These are phyloP conservation scores for Corydoras maculifer DNA, from an alignment of 2,113 vertebrate species.

Conservation along the genomic window DNA sequence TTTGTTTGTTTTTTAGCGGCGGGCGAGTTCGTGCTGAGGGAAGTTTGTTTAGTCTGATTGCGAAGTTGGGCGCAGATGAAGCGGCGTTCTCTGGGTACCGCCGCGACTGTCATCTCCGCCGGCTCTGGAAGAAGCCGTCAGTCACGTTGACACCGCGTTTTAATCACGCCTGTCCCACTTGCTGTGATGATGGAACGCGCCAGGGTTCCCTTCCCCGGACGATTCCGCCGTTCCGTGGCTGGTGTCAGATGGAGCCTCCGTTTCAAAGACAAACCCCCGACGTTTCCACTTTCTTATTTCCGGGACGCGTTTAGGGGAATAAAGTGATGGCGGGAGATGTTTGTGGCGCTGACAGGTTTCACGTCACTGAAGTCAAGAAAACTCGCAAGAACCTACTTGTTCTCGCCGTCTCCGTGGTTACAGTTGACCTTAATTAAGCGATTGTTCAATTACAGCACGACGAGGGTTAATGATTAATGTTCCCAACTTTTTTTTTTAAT, in stretches of 20 bases:
- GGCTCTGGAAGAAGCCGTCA: slow-evolving; percentile 61
- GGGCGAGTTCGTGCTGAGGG: neutral
- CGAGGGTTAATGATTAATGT: slow-evolving; percentile 14
- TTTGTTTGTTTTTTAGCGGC: slow-evolving; percentile 49
- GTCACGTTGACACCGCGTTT: slow-evolving; percentile 63
- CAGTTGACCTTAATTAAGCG: slow-evolving; percentile 17
- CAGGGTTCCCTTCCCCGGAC: slow-evolving; percentile 68
- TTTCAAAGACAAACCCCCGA: slow-evolving; percentile 31
- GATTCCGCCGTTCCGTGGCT: slow-evolving; percentile 56
- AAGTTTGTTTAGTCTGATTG: slow-evolving; percentile 34
- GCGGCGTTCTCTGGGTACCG: slow-evolving; percentile 23
- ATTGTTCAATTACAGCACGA: slow-evolving; percentile 8
- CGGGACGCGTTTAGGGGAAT: slow-evolving; percentile 1
- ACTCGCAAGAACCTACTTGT: neutral
- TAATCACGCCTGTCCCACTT: slow-evolving; percentile 68
- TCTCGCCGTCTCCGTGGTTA: slow-evolving; percentile 3
- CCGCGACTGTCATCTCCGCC: slow-evolving; percentile 15
- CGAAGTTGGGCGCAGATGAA: slow-evolving; percentile 27
- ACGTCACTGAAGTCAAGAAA: neutral
- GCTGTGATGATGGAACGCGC: slow-evolving; percentile 62
- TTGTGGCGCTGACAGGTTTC: slow-evolving; percentile 11
- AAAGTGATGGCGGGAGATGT: slow-evolving; percentile 13
- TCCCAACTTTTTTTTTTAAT: neutral
- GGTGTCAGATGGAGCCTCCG: slow-evolving; percentile 59
- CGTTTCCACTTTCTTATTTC: slow-evolving; percentile 14